Evolutionary conservation across 2,888 invertebrate species (phyloP).

Genomic region (Eupeodes luniger): DNA sequence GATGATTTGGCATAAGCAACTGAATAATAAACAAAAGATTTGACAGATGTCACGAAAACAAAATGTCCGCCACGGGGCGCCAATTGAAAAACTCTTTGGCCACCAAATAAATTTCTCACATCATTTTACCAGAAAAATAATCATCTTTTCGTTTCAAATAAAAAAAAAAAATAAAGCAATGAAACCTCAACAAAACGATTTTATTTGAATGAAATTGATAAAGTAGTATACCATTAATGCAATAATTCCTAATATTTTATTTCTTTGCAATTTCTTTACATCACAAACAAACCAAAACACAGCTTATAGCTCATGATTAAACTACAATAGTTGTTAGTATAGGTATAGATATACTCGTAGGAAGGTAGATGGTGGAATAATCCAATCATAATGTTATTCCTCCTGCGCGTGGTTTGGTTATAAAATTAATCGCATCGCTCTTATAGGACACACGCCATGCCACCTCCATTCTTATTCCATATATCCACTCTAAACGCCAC

Average conservation of each 20-base stretch:
- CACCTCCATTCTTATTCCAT: background rate
- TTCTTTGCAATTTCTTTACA: constrained; percentile 51
- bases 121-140: background rate
- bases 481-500: too few species aligned
- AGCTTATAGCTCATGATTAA: constrained; percentile 9
- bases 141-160: background rate
- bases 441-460: constrained; percentile 47
- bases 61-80: too few species aligned
- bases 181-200: background rate
- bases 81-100: too few species aligned
- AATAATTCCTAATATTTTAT: constrained; percentile 50
- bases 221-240: constrained; percentile 45
- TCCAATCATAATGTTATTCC: constrained; percentile 51
- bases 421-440: constrained; percentile 59
- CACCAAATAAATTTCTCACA: too few species aligned
- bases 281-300: constrained; percentile 30
- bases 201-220: constrained; percentile 43
- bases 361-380: background rate
- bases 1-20: too few species aligned
- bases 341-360: too few species aligned
- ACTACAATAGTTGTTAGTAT: background rate
- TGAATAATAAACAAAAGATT: too few species aligned
- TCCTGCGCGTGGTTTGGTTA: constrained; percentile 45
- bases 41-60: too few species aligned
- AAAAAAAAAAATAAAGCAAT: too few species aligned